Base-by-base conservation (phyloP, 2,113 vertebrate genomes). In the Taxidea taxus region DNA sequence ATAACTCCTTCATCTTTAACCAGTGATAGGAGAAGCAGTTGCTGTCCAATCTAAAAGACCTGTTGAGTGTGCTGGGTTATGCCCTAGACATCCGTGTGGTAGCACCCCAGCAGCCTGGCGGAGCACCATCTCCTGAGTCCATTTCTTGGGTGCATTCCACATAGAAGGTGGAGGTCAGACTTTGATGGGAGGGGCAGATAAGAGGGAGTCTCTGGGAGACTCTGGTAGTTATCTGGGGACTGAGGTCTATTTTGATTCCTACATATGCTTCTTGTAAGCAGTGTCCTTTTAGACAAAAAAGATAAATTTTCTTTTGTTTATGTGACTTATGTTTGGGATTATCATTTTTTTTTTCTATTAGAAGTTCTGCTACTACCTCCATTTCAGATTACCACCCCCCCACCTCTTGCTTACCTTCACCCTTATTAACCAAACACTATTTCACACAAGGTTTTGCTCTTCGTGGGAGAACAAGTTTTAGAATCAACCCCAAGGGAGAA, bases 71-170 rank as follows among this genome's bases (percentile, higher is more conserved):
- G 20, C 31, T 34, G 77, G 18, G 9, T 34, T 44, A 39, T 31
- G 21, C 12, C 15, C 31, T 74, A n/a, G 78, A 66, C 51, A 58
- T 1, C 31, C 5, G 6, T 3, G 37, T 3, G 18, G 16, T 3
- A 29, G n/a, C 25, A n/a, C 5, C 16, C 9, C 4, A 3, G 8
- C 60, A 75, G 23, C 54, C 20, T 2, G 6, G 20, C 0, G 2
- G 20, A 77, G 51, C 14, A 2, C 21, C 6, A 51, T 6, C 34
- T 27, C 31, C 54, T 7, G 4, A 34, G 34, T 34, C 9, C 23
- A 0, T 66, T 56, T 60, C 11, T 54, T 39, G 66, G 23, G 1
- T 15, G 9, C 16, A 23, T 27, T n/a, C 14, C 85, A 16, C 16
- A 0, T 20, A 16, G 3, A 23, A 8, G 49, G 51, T 62, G 3